Percentiles rank a stretch among this genome's conserved stretches.
phyloP scores from a whole-genome alignment of 1,140 invertebrate genomes.

The Helicorthomorpha holstii region DNA sequence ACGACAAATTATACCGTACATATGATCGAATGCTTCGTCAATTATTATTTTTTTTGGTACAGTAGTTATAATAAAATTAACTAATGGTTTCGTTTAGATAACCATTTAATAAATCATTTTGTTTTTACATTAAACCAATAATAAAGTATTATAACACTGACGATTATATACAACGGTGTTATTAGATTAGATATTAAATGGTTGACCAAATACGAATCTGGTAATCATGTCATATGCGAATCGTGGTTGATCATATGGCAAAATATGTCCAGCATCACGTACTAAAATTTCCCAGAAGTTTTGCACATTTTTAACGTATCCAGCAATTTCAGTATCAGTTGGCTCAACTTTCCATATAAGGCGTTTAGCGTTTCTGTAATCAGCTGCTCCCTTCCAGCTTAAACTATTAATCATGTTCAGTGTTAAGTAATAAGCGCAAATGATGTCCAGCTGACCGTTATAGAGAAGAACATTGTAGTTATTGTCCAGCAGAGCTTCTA shows the following conservation, averaged over 20 bases:
- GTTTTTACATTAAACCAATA: too few species aligned
- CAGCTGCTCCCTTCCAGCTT: constrained; percentile 7
- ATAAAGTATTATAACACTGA: too few species aligned
- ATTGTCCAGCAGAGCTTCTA: constrained; percentile 4
- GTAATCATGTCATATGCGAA: constrained; percentile 58
- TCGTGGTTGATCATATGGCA: constrained; percentile 60
- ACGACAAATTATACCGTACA: too few species aligned
- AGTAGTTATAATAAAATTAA: too few species aligned
- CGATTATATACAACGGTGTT: too few species aligned
- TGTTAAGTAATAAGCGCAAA: constrained; percentile 59
- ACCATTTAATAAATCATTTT: too few species aligned
- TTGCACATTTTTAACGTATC: constrained; percentile 5
- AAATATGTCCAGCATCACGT: constrained; percentile 66
- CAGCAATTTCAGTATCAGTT: constrained; percentile 8
- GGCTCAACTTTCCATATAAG: constrained; percentile 5
- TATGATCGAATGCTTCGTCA: too few species aligned
- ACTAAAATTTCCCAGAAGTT: constrained; percentile 20
- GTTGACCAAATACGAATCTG: constrained; percentile 37
- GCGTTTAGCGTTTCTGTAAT: constrained; percentile 7
- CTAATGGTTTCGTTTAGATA: too few species aligned
- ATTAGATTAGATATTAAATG: not conserved
- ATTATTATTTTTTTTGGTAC: too few species aligned
- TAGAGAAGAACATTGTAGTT: not conserved
- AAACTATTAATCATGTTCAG: too few species aligned
- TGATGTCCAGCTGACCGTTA: constrained; percentile 69